Evolutionary conservation across 1,140 invertebrate genomes (phyloP).

Genomic region (Paramacrobiotus metropolitanus): DNA sequence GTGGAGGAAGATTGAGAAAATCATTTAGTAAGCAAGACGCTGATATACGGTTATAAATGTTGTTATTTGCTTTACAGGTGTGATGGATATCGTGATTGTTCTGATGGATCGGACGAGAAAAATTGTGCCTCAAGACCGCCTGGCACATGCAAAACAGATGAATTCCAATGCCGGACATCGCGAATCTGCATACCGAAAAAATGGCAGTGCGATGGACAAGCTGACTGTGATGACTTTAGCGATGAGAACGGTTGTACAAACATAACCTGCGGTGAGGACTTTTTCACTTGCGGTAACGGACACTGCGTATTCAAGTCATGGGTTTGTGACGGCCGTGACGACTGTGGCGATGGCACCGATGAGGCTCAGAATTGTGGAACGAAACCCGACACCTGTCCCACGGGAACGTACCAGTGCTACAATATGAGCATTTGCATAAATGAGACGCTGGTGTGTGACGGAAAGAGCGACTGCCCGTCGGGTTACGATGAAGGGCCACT

Average conservation of each 20-base stretch:
- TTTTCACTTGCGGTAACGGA: not conserved
- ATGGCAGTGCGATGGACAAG: conserved; percentile 78
- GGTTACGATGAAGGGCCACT: conserved; percentile 66
- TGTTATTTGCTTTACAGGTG: too few relatives aligned
- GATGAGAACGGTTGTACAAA: conserved; percentile 43
- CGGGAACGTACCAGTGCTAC: conserved; percentile 29
- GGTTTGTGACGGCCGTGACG: conserved; percentile 81
- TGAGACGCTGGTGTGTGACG: conserved; percentile 61
- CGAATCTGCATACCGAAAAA: conserved; percentile 69
- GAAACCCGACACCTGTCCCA: conserved; percentile 19
- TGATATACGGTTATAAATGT: too few relatives aligned
- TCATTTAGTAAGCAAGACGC: too few relatives aligned
- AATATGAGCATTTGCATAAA: conserved; percentile 65
- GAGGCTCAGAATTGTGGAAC: conserved; percentile 52
- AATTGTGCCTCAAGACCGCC: conserved; percentile 35
- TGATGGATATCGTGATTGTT: conserved; percentile 68
- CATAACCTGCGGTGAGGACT: not conserved
- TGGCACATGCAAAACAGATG: conserved; percentile 15
- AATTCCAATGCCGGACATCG: conserved; percentile 30
- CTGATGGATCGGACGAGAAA: conserved; percentile 74
- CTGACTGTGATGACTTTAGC: conserved; percentile 71
- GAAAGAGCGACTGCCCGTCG: conserved; percentile 61
- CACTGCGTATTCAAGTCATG: conserved; percentile 24
- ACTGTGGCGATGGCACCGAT: conserved; percentile 81
- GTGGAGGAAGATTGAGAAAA: too few relatives aligned